Percentiles rank a stretch among this genome's conserved stretches.
Evolutionary conservation across 1,140 invertebrate genomes (phyloP).

Genomic region (Gerris buenoi): DNA sequence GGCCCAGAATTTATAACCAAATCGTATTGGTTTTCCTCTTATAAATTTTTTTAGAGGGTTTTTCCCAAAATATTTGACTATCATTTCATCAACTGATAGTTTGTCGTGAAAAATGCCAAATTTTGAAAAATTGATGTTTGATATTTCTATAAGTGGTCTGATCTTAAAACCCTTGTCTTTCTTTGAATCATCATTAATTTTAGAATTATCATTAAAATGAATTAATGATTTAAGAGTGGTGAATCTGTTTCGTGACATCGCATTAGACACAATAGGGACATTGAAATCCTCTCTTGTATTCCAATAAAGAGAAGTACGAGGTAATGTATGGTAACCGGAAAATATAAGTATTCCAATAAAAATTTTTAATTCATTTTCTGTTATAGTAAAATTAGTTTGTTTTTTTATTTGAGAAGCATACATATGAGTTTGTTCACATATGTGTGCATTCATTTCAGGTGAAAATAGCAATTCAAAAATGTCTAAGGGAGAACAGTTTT

Average conservation of each 20-base stretch:
- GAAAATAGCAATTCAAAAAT: no score
- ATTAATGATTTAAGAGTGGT: conserved; percentile 20
- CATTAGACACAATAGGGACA: neutral
- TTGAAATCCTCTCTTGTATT: no score
- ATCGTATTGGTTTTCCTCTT: conserved; percentile 32
- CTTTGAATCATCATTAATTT: conserved; percentile 20
- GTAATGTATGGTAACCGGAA: neutral
- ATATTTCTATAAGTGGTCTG: conserved; percentile 17
- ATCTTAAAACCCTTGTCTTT: conserved; percentile 28
- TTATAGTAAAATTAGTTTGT: no score
- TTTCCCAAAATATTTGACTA: conserved; percentile 35
- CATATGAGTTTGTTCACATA: no score
- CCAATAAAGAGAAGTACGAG: neutral
- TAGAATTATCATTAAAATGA: conserved; percentile 26
- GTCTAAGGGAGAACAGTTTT: no score
- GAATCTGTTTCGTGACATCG: conserved; percentile 19
- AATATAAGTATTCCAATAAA: conserved; percentile 1
- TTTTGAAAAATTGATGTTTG: conserved; percentile 26
- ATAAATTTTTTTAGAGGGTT: conserved; percentile 34
- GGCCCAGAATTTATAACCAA: conserved; percentile 32
- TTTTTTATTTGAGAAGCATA: no score
- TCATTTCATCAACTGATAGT: conserved; percentile 34
- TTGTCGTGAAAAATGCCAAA: conserved; percentile 27
- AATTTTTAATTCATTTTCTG: no score
- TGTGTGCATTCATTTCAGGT: no score